Evolutionary conservation across 2,888 invertebrate genomes (phyloP), one percentile per base, ranked within the genome.

Genomic region (Empis stercorea): DNA sequence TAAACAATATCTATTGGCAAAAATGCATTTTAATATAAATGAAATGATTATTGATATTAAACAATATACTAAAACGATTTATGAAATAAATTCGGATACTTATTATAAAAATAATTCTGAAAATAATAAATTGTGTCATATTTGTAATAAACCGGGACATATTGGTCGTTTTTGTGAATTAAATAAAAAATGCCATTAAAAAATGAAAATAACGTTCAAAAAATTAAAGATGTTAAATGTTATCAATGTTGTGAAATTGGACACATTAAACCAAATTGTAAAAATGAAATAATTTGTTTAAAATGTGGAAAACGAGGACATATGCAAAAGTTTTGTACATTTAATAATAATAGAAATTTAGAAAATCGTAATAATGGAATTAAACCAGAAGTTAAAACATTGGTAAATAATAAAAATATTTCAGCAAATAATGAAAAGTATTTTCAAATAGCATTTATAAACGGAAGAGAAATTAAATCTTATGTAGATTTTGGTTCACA

Each of bases 291-390:
- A 7, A 48, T 39, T 42, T 51, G 47, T 16, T 6, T 51, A 16
- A 36, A 40, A 39, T 47, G 51, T 42, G 40, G 42, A 23, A 47
- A 48, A 44, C n/a, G 45, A 39, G 48, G 48, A 1, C 49, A 49
- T n/a, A 43, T 49, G 13, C 39, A 47, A 7, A 45, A 42, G 40
- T 20, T n/a, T 4, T 49, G 49, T 16, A 39, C 44, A 36, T 4
- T 17, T 3, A 49, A 40, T 20, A 37, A 40, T 10, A 49, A 15
- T 16, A 34, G 20, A 38, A 43, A 15, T 16, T 48, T 47, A 45
- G 30, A 48, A 30, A 11, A 45, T 43, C 20, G 5, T 5, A 45
- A 47, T 30, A 38, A 44, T 13, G 30, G 20, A 27, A 47, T 47
- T 40, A 40, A 34, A 14, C 38, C 17, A 10, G 47, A 41, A 38